Base-by-base conservation (phyloP, 2,797 vertebrate genomes). In the Cygnus olor region DNA sequence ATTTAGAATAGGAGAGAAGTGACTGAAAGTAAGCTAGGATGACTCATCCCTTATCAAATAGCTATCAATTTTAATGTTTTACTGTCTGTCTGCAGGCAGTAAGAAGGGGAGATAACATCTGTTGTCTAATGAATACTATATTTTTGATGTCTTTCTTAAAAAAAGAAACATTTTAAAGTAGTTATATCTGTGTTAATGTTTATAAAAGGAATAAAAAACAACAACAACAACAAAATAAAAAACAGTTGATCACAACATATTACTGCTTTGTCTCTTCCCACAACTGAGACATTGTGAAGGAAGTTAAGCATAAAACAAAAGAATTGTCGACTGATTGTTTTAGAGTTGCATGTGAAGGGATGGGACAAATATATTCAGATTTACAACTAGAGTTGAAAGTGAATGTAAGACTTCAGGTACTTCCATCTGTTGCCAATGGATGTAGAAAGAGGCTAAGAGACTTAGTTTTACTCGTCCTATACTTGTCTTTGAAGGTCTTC, bases 1-100 rank as follows among this genome's bases (percentile, higher is more conserved):
- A 54, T 80, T 83, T 69, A 66, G 58, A 76, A 54, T 16, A n/a
- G 58, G 81, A 49, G 4, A 45, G 10, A 92, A 84, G 36, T 44
- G 34, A 63, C 9, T 82, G 60, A 60, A 69, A 84, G 15, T 56
- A 58, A 54, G 32, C 42, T 56, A 11, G 45, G 24, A 34, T 81
- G 82, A 91, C 76, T 95, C 38, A 86, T 84, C 72, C 38, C 18
- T 93, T 77, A 79, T 84, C 70, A 79, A 65, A 58, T 32, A 73
- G 69, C 58, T 86, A 30, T 56, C 58, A 81, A 5, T 56, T 40
- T 68, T 70, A 70, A 76, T 83, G 38, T 71, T 68, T 94, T 85
- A 21, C 63, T 88, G 15, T 61, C 61, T 89, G 1, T 72, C 54
- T 82, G 21, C 40, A 63, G 57, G 69, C 82, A 83, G 28, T 72